These are phyloP conservation scores for Apamea anceps DNA, from an alignment of 2,888 invertebrate genomes.

Conservation along the genomic window DNA sequence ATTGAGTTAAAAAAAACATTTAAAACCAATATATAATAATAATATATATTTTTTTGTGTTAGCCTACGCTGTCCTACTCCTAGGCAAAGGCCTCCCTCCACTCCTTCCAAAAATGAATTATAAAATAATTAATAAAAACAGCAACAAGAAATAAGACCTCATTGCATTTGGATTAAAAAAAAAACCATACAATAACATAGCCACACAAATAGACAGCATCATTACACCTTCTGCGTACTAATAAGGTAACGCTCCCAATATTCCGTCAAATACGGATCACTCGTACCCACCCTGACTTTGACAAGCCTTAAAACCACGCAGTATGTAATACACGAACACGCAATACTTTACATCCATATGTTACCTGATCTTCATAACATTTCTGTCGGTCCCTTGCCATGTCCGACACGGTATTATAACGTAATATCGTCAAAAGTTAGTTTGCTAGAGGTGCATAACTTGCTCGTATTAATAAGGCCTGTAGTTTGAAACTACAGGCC, in stretches of 20 bases:
- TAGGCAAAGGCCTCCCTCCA: no score
- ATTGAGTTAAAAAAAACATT: no score
- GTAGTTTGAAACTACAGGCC: conserved; percentile 57
- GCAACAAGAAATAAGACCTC: no score
- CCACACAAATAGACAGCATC: background rate
- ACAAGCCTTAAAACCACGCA: background rate
- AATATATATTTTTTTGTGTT: no score
- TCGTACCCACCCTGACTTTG: background rate
- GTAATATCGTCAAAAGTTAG: conserved; percentile 63
- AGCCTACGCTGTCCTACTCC: no score
- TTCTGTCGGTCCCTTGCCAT: conserved; percentile 21
- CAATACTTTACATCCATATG: conserved; percentile 18
- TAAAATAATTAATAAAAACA: no score
- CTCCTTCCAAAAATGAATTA: no score
- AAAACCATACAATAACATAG: background rate
- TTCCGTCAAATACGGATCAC: background rate
- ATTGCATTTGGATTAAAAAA: no score
- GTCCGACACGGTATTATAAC: conserved; percentile 59
- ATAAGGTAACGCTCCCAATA: background rate
- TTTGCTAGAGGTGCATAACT: conserved; percentile 59
- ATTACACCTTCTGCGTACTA: background rate
- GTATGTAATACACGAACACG: conserved; percentile 32
- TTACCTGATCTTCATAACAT: conserved; percentile 22
- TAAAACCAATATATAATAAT: no score
- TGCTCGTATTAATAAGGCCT: conserved; percentile 60